Conservation (phyloP, 2,113 vertebrate genomes). For the Lophura nycthemera region DNA sequence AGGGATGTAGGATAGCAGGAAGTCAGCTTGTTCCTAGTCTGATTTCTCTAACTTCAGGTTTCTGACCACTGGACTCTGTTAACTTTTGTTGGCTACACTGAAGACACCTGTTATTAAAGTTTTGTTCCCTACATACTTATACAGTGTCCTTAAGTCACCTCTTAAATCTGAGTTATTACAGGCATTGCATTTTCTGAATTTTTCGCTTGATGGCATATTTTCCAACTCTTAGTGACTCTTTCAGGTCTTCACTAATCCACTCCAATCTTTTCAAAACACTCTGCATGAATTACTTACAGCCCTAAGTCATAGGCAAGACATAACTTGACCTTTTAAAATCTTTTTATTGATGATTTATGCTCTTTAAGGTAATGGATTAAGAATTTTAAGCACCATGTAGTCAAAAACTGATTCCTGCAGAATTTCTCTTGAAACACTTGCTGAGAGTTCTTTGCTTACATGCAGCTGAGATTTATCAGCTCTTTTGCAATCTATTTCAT, state of each 20-base stretch:
- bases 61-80: neutral
- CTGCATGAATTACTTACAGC: neutral
- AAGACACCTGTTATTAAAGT: neutral
- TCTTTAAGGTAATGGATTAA: neutral
- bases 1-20: neutral
- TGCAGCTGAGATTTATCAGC: neutral
- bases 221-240: constrained; percentile 19
- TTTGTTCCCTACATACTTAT: neutral
- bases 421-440: neutral
- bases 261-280: neutral
- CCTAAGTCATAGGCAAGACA: neutral
- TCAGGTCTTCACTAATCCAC: constrained; percentile 3
- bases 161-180: constrained; percentile 23
- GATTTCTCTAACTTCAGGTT: neutral
- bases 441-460: neutral
- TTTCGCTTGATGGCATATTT: constrained; percentile 5
- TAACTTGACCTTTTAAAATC: neutral
- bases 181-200: constrained; percentile 8
- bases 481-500: constrained; percentile 2
- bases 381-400: neutral
- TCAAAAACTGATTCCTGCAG: neutral
- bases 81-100: neutral
- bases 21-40: neutral
- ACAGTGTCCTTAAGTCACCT: constrained; percentile 20
- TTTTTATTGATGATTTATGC: neutral